Evolutionary conservation across 2,888 invertebrate species (phyloP).

Genomic region (Caenorhabditis becei): DNA sequence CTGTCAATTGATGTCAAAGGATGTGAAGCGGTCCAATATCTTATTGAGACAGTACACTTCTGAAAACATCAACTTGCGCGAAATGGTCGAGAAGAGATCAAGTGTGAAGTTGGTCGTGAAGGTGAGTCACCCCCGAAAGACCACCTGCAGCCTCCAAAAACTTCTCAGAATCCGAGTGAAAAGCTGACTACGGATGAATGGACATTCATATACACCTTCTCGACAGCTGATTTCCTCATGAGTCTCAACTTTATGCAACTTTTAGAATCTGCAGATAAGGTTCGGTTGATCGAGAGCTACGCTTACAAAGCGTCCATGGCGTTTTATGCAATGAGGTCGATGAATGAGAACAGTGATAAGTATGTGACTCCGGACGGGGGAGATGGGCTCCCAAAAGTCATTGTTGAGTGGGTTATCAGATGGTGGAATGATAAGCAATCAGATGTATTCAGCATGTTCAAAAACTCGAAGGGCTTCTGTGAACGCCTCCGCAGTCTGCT

Average conservation of each 20-base stretch:
- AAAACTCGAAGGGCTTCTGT: neutral
- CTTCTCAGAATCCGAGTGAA: neutral
- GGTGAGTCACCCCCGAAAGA: neutral
- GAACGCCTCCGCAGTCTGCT: neutral
- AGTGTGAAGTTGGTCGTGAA: neutral
- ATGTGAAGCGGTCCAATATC: neutral
- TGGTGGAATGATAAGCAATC: no score
- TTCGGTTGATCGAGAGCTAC: neutral
- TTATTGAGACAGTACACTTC: neutral
- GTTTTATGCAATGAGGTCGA: slow-evolving; percentile 11
- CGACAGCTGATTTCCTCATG: neutral
- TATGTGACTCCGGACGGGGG: slow-evolving; percentile 1
- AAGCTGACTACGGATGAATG: neutral
- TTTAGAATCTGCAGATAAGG: neutral
- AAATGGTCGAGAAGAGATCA: neutral
- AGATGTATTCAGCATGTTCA: slow-evolving; percentile 1
- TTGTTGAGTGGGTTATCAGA: neutral
- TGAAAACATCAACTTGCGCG: neutral
- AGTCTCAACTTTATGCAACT: slow-evolving; percentile 2
- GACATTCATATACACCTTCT: neutral
- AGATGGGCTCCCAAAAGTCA: neutral
- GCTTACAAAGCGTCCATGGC: neutral
- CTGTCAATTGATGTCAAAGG: neutral
- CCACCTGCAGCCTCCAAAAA: neutral
- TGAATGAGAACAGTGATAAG: neutral